Evolutionary conservation across 2,888 invertebrate species (phyloP).

Genomic region (Lithophane socia): DNA sequence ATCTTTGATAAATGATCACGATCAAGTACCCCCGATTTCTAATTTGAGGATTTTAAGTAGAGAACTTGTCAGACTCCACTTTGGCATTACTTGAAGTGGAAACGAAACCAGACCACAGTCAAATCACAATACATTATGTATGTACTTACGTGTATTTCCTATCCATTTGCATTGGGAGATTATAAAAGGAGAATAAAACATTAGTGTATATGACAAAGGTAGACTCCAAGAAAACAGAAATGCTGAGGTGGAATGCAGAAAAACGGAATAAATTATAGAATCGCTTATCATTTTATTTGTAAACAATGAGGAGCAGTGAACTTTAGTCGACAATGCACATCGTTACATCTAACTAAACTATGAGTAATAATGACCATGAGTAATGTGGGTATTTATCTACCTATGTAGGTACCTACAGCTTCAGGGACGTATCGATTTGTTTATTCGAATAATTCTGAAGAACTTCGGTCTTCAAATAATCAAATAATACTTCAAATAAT

Average conservation of each 20-base stretch:
- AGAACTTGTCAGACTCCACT: too few relatives aligned
- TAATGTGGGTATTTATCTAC: background rate
- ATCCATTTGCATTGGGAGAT: background rate
- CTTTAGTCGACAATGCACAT: conserved; percentile 6
- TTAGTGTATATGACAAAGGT: background rate
- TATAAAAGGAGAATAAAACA: background rate
- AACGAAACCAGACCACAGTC: too few relatives aligned
- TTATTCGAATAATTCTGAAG: background rate
- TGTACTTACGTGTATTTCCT: too few relatives aligned
- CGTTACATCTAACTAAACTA: conserved; percentile 16
- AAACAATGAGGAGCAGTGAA: conserved; percentile 31
- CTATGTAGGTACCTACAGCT: background rate
- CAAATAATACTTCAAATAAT: background rate
- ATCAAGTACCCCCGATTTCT: too few relatives aligned
- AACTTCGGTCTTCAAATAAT: too few relatives aligned
- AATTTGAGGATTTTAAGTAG: too few relatives aligned
- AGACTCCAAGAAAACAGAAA: background rate
- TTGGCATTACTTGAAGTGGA: too few relatives aligned
- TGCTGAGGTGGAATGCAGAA: background rate
- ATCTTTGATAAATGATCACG: too few relatives aligned
- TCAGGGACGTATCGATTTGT: background rate
- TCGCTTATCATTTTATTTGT: conserved; percentile 33
- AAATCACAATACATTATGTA: too few relatives aligned
- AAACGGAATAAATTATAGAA: conserved; percentile 1
- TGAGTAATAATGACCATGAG: conserved; percentile 30